Percentiles rank a stretch among this genome's conserved stretches.
phyloP scores from a whole-genome alignment of 2,888 invertebrate species.

The Pandemis heparana region DNA sequence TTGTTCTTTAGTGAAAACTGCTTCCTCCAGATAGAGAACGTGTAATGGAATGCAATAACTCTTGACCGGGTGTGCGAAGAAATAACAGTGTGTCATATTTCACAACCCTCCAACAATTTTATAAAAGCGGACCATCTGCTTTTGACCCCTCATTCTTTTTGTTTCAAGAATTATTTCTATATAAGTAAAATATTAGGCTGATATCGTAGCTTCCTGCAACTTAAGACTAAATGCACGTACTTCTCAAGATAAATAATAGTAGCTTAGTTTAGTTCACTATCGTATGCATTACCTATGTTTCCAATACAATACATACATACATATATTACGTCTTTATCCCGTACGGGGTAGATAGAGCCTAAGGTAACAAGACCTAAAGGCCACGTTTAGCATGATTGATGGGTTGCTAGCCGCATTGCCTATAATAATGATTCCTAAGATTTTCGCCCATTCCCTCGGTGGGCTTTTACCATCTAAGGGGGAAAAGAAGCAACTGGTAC shows the following conservation, averaged over 20 bases:
- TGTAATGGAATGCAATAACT: slow-evolving; percentile 86
- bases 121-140: slow-evolving; percentile 86
- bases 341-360: too few relatives aligned
- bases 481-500: too few relatives aligned
- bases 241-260: neutral
- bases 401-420: too few relatives aligned
- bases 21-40: slow-evolving; percentile 85
- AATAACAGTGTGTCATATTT: slow-evolving; percentile 86
- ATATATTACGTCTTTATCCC: too few relatives aligned
- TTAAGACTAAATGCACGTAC: neutral
- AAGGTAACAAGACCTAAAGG: too few relatives aligned
- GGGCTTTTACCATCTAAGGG: too few relatives aligned
- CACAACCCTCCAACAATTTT: slow-evolving; percentile 86
- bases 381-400: too few relatives aligned
- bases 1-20: slow-evolving; percentile 83
- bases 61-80: slow-evolving; percentile 86
- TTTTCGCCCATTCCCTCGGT: too few relatives aligned
- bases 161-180: slow-evolving; percentile 83
- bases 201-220: slow-evolving; percentile 11
- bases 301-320: too few relatives aligned
- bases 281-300: neutral
- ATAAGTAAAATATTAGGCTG: slow-evolving; percentile 76
- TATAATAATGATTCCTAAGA: too few relatives aligned
- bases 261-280: neutral
- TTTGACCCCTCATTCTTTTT: slow-evolving; percentile 86